Base-by-base conservation (phyloP, 2,888 invertebrate genomes). In the Drosophila robusta region DNA sequence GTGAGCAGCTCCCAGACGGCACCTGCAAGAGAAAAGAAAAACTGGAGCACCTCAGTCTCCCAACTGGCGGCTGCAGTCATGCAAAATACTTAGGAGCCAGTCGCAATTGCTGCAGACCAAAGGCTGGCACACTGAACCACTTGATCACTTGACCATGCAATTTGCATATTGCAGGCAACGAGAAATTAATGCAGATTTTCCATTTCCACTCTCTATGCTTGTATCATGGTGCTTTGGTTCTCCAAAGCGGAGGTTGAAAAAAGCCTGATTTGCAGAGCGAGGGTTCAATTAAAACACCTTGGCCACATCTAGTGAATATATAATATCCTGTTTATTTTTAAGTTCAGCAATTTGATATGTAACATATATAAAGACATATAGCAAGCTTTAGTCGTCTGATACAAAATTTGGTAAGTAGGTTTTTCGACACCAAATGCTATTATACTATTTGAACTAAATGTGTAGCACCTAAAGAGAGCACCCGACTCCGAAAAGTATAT, bases 91-190 rank as follows among this genome's bases (percentile, higher is more conserved):
- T 78, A 45, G 62, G 52, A 44, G 55, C 57, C 56, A 52, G 42
- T 57, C 52, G 65, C 63, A 50, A 41, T 52, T 36, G 62, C 50
- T 32, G 46, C 41, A 52, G 45, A 24, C 39, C 47, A 42, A 41
- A 57, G 73, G 29, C 75, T 90, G 90, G 90, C 91, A 81, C 72
- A 89, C 83, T 90, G 82, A 90, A 84, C 91, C 87, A 90, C 81
- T 90, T 90, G 91, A 88, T 82, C 91, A 90, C 78, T 90, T 91
- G 89, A 90, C 89, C 90, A 88, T 90, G 80, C 80, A 81, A 89
- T 88, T 87, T 85, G 73, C 82, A 85, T 85, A 85, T 50, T 68
- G 47, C 58, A 39, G 34, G 41, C 54, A 45, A 38, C 44, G 26
- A 45, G 18, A 55, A 55, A 22, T 16, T 34, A 12, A 44, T 69